A percentile compares a stretch with the other conserved stretches of the same genome.
phyloP scores from a whole-genome alignment of 2,113 vertebrate genomes.

The Coryphaenoides rupestris region DNA sequence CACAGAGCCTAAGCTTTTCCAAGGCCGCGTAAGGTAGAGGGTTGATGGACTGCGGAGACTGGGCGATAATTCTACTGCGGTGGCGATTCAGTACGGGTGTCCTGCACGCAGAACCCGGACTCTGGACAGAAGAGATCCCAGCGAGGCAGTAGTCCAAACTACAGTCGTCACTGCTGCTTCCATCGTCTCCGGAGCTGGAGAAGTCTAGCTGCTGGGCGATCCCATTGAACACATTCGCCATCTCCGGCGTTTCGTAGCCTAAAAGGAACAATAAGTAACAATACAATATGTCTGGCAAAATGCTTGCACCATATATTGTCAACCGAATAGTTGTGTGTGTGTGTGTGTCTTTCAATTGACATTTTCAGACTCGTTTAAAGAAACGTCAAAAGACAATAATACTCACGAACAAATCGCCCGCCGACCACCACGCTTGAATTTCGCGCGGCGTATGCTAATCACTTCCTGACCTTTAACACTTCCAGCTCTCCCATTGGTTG shows the following conservation, averaged over 20 bases:
- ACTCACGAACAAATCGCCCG: conserved; percentile 40
- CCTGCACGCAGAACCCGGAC: conserved; percentile 37
- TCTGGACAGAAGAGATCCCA: conserved; percentile 5
- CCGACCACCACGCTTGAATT: conserved; percentile 34
- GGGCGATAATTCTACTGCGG: conserved; percentile 28
- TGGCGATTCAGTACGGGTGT: conserved; percentile 54
- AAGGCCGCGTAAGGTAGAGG: conserved; percentile 74
- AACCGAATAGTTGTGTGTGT: not conserved
- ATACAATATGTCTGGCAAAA: not conserved
- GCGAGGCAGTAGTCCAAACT: conserved; percentile 55
- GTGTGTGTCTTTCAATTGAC: not conserved
- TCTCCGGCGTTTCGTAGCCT: conserved; percentile 27
- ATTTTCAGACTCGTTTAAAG: not conserved
- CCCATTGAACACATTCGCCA: conserved; percentile 54
- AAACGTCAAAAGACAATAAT: not conserved
- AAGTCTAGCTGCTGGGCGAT: conserved; percentile 78
- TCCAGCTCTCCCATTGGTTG: conserved; percentile 37
- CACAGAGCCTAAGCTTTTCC: conserved; percentile 76
- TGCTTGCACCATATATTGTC: not conserved
- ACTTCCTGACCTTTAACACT: conserved; percentile 47
- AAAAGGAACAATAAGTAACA: not conserved
- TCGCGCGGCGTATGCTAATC: conserved; percentile 28
- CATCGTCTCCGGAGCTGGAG: conserved; percentile 76
- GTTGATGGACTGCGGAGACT: conserved; percentile 56
- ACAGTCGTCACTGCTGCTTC: conserved; percentile 49